Evolutionary conservation across 2,888 invertebrate species (phyloP), one percentile per base, ranked within the genome.

Genomic region (Megamerina dolium): DNA sequence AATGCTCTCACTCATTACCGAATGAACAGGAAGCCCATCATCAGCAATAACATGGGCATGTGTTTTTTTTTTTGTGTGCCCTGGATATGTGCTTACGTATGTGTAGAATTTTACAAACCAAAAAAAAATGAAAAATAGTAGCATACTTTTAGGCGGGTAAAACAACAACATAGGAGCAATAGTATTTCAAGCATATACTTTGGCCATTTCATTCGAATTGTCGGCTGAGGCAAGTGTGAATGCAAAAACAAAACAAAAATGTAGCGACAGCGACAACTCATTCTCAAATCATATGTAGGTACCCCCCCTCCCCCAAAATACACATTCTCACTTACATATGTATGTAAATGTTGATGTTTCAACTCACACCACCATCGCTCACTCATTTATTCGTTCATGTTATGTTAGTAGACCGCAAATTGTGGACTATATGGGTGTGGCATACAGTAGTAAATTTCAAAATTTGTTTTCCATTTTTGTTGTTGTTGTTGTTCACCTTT

Each of bases 381-480:
- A n/a, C 27, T 27, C 27, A 13, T 31, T 10, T 16, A 13, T n/a
- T 14, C 31, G 9, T 14, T 14, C 13, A 14, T 10, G 14, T 13
- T 12, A 10, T 57, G 61, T 61, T 61, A 61, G 60, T 53, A 49
- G 54, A 59, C 60, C 63, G 54, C 63, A 61, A 61, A 55, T 61
- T 61, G 62, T 63, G 60, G 63, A 63, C 53, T 51, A 50, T 49
- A 47, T 56, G 61, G 61, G 61, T 61, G 61, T 61, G 61, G 63
- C 61, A 59, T 62, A 53, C 54, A 40, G 44, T 41, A 41, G 44
- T 44, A 43, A 43, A 47, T 43, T 46, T 32, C 34, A 32, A 39
- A 32, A n/a, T n/a, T n/a, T n/a, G 48, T 46, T 46, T 51, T 46
- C 51, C 51, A 50, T 46, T 37, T 31, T 34, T 16, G 19, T 14